Conservation (phyloP, 2,888 invertebrate species). For the Melanchra persicariae region DNA sequence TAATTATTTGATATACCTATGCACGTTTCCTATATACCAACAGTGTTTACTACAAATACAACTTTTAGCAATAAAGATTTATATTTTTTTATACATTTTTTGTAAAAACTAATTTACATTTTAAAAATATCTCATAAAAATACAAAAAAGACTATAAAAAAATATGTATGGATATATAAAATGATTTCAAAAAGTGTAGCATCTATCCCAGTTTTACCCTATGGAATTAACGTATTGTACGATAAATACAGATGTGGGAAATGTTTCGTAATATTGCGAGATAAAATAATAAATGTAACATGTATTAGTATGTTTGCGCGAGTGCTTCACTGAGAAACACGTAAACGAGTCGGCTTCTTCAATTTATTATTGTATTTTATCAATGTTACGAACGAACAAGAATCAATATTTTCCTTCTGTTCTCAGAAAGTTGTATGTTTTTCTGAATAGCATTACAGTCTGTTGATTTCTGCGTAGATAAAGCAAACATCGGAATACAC, state of each 20-base stretch:
- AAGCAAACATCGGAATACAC: not conserved
- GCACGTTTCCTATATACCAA: too few species aligned
- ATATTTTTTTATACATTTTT: too few species aligned
- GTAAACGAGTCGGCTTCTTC: conserved; percentile 4
- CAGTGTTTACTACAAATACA: too few species aligned
- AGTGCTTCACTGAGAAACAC: conserved; percentile 10
- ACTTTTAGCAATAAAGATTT: too few species aligned
- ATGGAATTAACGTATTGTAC: not conserved
- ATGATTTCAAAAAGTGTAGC: too few species aligned
- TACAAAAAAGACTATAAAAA: too few species aligned
- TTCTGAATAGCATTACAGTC: conserved; percentile 6
- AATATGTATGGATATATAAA: too few species aligned
- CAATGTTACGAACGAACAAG: conserved; percentile 15
- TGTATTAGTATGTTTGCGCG: not conserved
- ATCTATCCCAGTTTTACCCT: too few species aligned
- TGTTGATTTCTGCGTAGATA: not conserved
- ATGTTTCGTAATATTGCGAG: conserved; percentile 21
- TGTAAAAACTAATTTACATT: too few species aligned
- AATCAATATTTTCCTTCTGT: conserved; percentile 19
- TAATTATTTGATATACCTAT: too few species aligned
- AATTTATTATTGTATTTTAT: conserved; percentile 25
- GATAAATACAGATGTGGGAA: not conserved
- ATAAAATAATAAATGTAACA: conserved; percentile 19
- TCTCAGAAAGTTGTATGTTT: conserved; percentile 23
- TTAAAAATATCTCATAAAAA: too few species aligned